Evolutionary conservation across 1,140 invertebrate genomes (phyloP), one percentile per base, ranked within the genome.

Genomic region (Leptonema lineaticorne): DNA sequence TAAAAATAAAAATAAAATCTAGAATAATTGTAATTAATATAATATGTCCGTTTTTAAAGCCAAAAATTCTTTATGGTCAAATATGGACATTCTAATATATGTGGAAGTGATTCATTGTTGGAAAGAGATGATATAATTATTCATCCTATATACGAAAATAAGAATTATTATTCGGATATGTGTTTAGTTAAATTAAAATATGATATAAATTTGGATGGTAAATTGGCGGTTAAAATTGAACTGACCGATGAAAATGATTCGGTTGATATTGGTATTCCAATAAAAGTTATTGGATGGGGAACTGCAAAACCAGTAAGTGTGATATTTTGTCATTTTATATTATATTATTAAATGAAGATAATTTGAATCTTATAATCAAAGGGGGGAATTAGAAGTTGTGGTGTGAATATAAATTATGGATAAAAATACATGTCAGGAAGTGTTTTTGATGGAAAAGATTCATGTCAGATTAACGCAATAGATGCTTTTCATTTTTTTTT

Each of bases 371-470:
- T n/a, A n/a, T n/a, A n/a, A n/a, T n/a, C n/a, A 6, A 3, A 62
- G 59, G 16, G 16, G 7, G 59, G 59, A 45, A 14, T 7, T 11
- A 2, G 14, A 9, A 18, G 9, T n/a, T 62, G 59, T 62, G 33
- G 24, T 11, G 22, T 33, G 1, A 27, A 62, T 7, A 6, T 0
- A 37, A 2, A 41, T 24, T 45, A 7, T 45, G 3, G 37, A 62
- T 11, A 33, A 22, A 26, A 41, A 33, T 6, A 45, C 5, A 24
- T 62, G 59, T 45, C 22, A 41, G n/a, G n/a, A 45, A 24, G 18
- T 22, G 4, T 62, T 45, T 45, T 18, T n/a, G 59, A 22, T 16
- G 59, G 59, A 24, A 62, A 62, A 45, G 59, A 62, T 62, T 6
- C 59, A 20, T 62, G 59, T 24, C 59, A 62, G 18, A 37, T 62